These are phyloP conservation scores for Paratrypauchen microcephalus DNA, from an alignment of 2,797 vertebrate genomes.

Conservation along the genomic window DNA sequence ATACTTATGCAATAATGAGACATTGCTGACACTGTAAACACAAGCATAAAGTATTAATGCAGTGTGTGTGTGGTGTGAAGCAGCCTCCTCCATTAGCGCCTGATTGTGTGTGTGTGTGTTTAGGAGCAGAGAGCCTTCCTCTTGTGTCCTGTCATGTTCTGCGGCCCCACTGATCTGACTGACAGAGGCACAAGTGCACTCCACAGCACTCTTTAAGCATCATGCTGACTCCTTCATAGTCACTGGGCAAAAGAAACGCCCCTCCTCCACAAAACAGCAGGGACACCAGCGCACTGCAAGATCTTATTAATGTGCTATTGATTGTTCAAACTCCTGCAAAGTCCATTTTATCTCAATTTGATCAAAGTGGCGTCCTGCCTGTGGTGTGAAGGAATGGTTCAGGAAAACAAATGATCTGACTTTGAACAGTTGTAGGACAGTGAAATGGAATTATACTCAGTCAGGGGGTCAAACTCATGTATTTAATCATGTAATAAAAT, in stretches of 20 bases:
- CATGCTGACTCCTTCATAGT: slow-evolving; percentile 50
- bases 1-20: neutral
- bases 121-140: slow-evolving; percentile 13
- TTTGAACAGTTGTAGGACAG: slow-evolving; percentile 31
- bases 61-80: slow-evolving; percentile 7
- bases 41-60: slow-evolving; percentile 27
- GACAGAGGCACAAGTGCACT: slow-evolving; percentile 25
- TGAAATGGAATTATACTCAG: slow-evolving; percentile 35
- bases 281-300: slow-evolving; percentile 57
- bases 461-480: slow-evolving; percentile 10
- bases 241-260: slow-evolving; percentile 57
- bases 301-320: slow-evolving; percentile 77
- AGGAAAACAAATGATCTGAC: slow-evolving; percentile 46
- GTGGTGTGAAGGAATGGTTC: slow-evolving; percentile 60
- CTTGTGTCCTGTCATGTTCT: slow-evolving; percentile 11
- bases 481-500: slow-evolving; percentile 1
- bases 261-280: slow-evolving; percentile 31
- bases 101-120: slow-evolving; percentile 9
- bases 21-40: slow-evolving; percentile 1
- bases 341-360: slow-evolving; percentile 77
- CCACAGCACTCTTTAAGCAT: slow-evolving; percentile 33
- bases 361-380: slow-evolving; percentile 68
- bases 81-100: slow-evolving; percentile 4
- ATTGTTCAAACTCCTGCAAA: slow-evolving; percentile 66
- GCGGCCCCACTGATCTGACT: slow-evolving; percentile 22